Evolutionary conservation across 2,888 invertebrate genomes (phyloP), one percentile per base, ranked within the genome.

Genomic region (Hermaeophaga mercurialis): DNA sequence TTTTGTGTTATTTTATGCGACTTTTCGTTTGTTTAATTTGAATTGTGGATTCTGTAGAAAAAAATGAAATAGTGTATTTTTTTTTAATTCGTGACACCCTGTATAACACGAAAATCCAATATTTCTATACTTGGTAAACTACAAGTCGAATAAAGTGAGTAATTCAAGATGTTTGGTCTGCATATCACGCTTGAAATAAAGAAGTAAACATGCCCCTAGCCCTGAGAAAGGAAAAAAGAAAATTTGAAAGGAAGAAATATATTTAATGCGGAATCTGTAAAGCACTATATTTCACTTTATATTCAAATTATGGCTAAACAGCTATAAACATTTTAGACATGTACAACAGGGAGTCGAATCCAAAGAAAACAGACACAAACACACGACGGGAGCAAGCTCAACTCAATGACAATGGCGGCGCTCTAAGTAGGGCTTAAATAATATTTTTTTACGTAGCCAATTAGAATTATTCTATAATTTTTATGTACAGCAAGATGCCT

Each of bases 271-370:
- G 60, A 63, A 60, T 60, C 59, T 39, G 59, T 56, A 61, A 57
- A 55, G 53, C 55, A 53, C 53, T 48, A 62, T 63, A 65, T 64
- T 65, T 65, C 56, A 62, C 61, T 56, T 60, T 62, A 64, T 66
- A 68, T 69, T 68, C 69, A 68, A 68, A 69, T 67, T 66, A 66
- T 66, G 53, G 57, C 61, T 66, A 67, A 68, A 62, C 66, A 68
- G 70, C 67, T 58, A 67, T 71, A 71, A 69, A 71, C 65, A 71
- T 71, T 70, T 70, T 65, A 70, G 68, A 62, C 71, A 69, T 69
- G 71, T 66, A 68, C 58, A 43, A 52, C 65, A 47, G 65, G 59
- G 58, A 62, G 54, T 59, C 54, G 64, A 65, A 65, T 65, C 54
- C 47, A 62, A 66, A 64, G 64, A 64, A 66, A 65, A 67, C 64